phyloP scores from a whole-genome alignment of 2,888 invertebrate species.

The Chaitophorus viminalis region DNA sequence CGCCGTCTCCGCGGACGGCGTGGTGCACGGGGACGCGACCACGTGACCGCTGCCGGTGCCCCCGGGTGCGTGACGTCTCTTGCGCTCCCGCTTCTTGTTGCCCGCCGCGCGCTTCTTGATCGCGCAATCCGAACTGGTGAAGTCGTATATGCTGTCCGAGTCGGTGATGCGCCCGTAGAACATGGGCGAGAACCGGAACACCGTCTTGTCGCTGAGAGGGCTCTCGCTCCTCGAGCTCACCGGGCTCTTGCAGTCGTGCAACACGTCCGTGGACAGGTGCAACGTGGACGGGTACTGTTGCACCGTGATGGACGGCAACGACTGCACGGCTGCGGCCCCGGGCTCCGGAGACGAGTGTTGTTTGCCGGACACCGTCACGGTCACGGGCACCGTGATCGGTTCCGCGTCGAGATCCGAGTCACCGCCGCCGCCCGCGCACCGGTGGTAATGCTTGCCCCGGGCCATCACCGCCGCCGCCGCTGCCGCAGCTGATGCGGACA shows the following conservation, averaged over 20 bases:
- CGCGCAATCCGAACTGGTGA: constrained; percentile 79
- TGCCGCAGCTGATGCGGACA: no score
- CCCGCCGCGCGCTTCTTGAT: constrained; percentile 65
- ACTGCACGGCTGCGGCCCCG: neutral
- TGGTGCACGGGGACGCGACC: constrained; percentile 65
- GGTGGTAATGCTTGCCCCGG: no score
- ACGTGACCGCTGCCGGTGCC: constrained; percentile 73
- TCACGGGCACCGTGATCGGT: neutral
- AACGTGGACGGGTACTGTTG: constrained; percentile 68
- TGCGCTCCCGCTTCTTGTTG: constrained; percentile 65
- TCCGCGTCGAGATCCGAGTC: constrained; percentile 54
- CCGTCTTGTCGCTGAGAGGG: constrained; percentile 78
- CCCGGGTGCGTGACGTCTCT: constrained; percentile 68
- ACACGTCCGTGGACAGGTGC: constrained; percentile 59
- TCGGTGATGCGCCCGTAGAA: constrained; percentile 80
- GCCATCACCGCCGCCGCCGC: no score
- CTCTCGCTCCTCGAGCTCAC: constrained; percentile 83
- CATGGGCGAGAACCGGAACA: constrained; percentile 77
- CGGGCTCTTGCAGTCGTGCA: constrained; percentile 70
- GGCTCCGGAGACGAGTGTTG: neutral
- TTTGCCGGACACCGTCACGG: neutral
- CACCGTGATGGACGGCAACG: constrained; percentile 72
- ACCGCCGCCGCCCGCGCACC: no score
- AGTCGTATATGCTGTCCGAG: constrained; percentile 79
- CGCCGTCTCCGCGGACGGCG: neutral